These are phyloP conservation scores for Pteronura brasiliensis DNA, from an alignment of 2,113 vertebrate species.

Conservation along the genomic window DNA sequence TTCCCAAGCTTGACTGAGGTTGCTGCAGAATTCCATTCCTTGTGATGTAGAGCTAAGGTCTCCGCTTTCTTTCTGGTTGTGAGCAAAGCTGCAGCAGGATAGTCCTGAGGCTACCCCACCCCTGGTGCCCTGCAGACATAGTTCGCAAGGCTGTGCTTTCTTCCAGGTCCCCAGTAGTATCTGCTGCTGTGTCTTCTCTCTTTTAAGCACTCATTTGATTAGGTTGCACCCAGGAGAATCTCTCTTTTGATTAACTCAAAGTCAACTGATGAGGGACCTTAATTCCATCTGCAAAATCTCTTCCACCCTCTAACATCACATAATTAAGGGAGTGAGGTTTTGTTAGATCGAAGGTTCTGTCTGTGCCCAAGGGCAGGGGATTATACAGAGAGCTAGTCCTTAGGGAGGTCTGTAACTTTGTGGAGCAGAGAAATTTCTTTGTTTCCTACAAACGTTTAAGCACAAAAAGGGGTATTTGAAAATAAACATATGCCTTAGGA, in stretches of 20 bases:
- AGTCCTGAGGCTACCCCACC: rapidly evolving
- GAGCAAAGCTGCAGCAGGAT: too few relatives aligned
- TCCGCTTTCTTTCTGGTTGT: neutral
- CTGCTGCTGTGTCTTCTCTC: neutral
- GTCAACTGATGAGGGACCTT: neutral
- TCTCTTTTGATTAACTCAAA: neutral
- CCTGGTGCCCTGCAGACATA: neutral
- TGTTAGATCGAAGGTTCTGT: neutral
- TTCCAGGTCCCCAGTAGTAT: neutral
- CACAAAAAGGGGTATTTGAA: neutral
- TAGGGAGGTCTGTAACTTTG: neutral
- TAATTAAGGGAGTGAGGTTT: neutral
- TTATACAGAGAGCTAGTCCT: neutral
- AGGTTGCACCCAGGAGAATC: neutral
- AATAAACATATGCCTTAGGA: neutral
- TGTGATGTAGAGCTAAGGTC: neutral
- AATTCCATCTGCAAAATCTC: neutral
- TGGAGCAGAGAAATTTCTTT: neutral
- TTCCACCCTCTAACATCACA: neutral
- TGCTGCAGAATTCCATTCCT: neutral
- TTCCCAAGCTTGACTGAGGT: neutral
- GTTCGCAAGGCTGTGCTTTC: neutral
- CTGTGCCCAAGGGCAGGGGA: neutral
- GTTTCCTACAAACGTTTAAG: neutral
- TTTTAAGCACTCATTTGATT: neutral